These are phyloP conservation scores for Allacma fusca DNA, from an alignment of 2,888 invertebrate genomes.

Conservation along the genomic window DNA sequence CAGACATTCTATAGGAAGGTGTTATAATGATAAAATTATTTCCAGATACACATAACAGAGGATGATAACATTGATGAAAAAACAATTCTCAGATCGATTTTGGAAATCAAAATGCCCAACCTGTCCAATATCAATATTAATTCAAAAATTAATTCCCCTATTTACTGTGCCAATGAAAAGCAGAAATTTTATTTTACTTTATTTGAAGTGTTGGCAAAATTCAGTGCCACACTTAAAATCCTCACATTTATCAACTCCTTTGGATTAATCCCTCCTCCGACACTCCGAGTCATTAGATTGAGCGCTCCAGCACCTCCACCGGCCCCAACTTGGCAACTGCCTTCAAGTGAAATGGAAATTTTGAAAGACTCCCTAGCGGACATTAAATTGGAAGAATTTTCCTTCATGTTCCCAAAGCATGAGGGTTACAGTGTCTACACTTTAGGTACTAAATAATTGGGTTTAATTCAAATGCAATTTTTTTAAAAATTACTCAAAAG, in stretches of 20 bases:
- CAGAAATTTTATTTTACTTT: constrained; percentile 9
- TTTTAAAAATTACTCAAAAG: too few species aligned
- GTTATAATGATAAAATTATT: not conserved
- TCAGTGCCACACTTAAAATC: not conserved
- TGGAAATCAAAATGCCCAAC: not conserved
- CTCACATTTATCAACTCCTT: not conserved
- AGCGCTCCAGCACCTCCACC: not conserved
- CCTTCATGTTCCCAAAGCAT: not conserved
- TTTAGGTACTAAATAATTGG: constrained; percentile 1
- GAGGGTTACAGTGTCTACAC: not conserved
- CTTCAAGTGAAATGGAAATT: not conserved
- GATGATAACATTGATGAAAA: not conserved
- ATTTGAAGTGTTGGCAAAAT: not conserved
- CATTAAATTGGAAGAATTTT: not conserved
- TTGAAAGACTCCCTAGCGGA: not conserved
- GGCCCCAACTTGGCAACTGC: not conserved
- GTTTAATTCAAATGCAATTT: too few species aligned
- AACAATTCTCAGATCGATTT: not conserved
- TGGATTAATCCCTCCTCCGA: not conserved
- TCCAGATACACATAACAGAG: not conserved
- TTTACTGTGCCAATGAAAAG: not conserved
- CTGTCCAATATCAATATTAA: not conserved
- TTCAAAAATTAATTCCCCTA: not conserved
- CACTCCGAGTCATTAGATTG: not conserved
- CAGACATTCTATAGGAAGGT: too few species aligned